Base-by-base conservation (phyloP, 2,113 vertebrate genomes). In the Rattus rattus region DNA sequence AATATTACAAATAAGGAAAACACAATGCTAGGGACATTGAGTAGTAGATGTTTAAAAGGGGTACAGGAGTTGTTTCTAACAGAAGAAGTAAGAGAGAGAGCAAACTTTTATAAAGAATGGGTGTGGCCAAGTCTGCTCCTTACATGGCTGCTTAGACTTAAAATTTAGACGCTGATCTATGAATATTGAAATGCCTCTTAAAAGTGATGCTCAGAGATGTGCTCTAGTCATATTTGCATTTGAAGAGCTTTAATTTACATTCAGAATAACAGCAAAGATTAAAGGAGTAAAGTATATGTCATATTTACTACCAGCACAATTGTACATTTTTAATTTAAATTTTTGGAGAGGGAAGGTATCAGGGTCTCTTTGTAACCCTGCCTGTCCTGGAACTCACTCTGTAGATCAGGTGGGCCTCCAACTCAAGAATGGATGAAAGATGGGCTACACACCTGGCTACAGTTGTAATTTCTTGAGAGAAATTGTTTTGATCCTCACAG, bases 201-300 rank as follows among this genome's bases (percentile, higher is more conserved):
- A 69, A 90, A 61, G 11, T 85, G 49, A 84, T 61, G 61, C 33
- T 10, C 24, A 56, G 17, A 33, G 9, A n/a, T 43, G 16, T 72
- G 30, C 8, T 24, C 24, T 89, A 4, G 24, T 81, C 24, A 16
- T 33, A 36, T 54, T 89, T 87, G 81, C 17, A 83, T 87, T 92
- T 95, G 69, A 81, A 90, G 52, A 92, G 2, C 61, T 69, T 96
- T 61, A 73, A 79, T 89, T 30, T 93, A 16, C 36, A 56, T 77
- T 95, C 36, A 54, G 19, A 65, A 70, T 76, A 67, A 92, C 26
- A 70, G 39, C 54, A 33, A 49, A 79, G 87, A 61, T 24, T 59
- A 80, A 85, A 52, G 33, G 33, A 67, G 49, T 86, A 73, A 33
- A 12, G 54, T 95, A 92, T 33, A 61, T 52, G 56, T 85, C 16